phyloP scores from a whole-genome alignment of 2,113 vertebrate species.

The Platycercus adscitus region DNA sequence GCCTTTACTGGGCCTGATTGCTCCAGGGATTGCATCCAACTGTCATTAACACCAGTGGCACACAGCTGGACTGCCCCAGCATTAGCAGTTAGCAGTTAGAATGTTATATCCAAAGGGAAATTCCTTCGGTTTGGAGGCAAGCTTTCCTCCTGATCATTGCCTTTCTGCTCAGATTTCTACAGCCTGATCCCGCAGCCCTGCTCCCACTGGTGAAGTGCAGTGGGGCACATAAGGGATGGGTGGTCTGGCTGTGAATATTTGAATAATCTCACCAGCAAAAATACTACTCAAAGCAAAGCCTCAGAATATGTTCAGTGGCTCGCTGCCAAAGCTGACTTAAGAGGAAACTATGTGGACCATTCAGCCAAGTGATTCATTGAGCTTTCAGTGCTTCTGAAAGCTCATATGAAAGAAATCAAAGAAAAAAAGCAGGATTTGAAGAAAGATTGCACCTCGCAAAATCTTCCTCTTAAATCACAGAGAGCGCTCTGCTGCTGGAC shows the following conservation, averaged over 20 bases:
- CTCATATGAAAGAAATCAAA: background rate
- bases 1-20: background rate
- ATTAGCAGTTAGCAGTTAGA: background rate
- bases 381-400: conserved; percentile 2
- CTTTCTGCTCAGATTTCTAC: background rate
- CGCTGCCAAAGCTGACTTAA: conserved; percentile 22
- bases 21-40: background rate
- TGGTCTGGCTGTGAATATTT: background rate
- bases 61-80: background rate
- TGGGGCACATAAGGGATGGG: background rate
- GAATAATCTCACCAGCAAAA: conserved; percentile 22
- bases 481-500: background rate
- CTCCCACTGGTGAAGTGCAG: background rate
- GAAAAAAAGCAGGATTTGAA: background rate
- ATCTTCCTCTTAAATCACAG: background rate
- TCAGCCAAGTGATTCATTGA: conserved; percentile 42
- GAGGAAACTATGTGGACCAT: conserved; percentile 49
- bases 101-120: background rate
- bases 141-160: background rate
- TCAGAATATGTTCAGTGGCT: conserved; percentile 18
- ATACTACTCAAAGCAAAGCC: background rate
- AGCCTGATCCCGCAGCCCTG: background rate
- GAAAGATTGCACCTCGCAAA: background rate
- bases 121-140: background rate
- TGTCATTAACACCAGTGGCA: background rate